Base-by-base conservation (phyloP, 1,140 invertebrate species). In the Orius insidiosus region DNA sequence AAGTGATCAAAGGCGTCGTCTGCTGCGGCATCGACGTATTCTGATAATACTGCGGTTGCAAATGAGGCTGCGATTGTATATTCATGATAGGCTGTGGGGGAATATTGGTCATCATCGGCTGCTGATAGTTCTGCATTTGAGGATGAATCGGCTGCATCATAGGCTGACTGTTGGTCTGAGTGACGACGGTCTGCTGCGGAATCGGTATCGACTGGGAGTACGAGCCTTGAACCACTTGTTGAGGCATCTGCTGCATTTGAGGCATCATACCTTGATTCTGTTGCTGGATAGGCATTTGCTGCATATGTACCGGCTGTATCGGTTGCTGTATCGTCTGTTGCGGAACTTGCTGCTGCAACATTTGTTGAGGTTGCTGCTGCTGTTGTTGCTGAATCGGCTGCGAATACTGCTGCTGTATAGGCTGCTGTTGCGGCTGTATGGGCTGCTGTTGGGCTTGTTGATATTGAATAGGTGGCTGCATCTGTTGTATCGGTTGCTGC, bases 261-360 rank as follows among this genome's bases (percentile, higher is more conserved):
- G 64, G 65, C 41, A 63, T 64, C 50, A 65, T 61, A 58, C 65
- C 61, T 50, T 66, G 64, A 33, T 64, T 49, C 19, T 47, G 49
- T 31, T 52, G 53, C 35, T 49, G 50, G 3, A 45, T 50, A 7
- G 48, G 48, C 30, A 45, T 48, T 37, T 46, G 47, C 24, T 44
- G 52, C 46, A 49, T 42, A 45, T 38, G 44, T 35, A 43, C 44
- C 15, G 36, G 52, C 35, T 44, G 41, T 32, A 30, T 38, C 6
- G 47, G 42, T 16, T 48, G 46, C 39, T 44, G 13, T 13, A 44
- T 41, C 14, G 45, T 42, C 40, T 53, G 51, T 40, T 53, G 51
- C 11, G 42, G 39, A 30, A 48, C 35, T 19, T 51, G 48, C 5
- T 63, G 63, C 40, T 64, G 63, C 51, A 65, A 60, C 58, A 64